phyloP scores from a whole-genome alignment of 2,113 vertebrate genomes.

The Apus apus region DNA sequence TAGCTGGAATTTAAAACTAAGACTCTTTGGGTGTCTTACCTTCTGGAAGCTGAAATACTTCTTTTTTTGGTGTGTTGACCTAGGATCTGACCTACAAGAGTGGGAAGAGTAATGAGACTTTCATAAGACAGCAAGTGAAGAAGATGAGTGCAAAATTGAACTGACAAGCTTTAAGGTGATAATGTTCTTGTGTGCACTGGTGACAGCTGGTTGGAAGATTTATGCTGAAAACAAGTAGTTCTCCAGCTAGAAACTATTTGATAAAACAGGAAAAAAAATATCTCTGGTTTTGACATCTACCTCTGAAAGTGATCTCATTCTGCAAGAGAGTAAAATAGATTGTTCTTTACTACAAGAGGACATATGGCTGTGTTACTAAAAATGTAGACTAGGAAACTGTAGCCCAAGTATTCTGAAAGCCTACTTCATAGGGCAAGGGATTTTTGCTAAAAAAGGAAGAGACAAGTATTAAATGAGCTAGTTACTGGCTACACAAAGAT shows the following conservation, averaged over 20 bases:
- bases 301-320: not conserved
- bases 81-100: not conserved
- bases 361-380: not conserved
- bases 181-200: not conserved
- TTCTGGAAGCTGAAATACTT: not conserved
- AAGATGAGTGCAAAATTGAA: not conserved
- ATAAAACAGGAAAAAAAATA: not conserved
- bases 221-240: not conserved
- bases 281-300: not conserved
- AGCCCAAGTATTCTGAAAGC: not conserved
- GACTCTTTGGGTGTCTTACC: not conserved
- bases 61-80: not conserved
- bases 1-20: not conserved
- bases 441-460: not conserved
- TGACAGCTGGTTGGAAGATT: conserved; percentile 8
- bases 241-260: not conserved
- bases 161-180: not conserved
- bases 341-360: not conserved
- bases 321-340: not conserved
- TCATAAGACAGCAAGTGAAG: not conserved
- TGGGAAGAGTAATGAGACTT: not conserved
- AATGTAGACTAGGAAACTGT: not conserved
- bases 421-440: not conserved
- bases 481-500: not conserved
- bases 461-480: not conserved